Base-by-base conservation (phyloP, 2,113 vertebrate genomes). In the Monarcha castaneiventris region DNA sequence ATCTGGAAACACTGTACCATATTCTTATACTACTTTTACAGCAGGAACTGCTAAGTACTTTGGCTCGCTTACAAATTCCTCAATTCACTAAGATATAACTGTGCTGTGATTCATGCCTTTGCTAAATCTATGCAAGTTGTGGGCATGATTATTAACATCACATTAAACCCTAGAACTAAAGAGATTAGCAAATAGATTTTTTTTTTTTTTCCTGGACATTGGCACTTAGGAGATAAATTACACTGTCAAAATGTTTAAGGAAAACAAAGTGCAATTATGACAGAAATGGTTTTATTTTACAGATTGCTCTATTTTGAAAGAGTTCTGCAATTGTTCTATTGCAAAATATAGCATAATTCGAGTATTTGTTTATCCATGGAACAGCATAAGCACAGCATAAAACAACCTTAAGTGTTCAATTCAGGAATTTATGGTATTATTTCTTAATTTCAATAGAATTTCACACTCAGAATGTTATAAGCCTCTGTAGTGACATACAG, bases 21-120 rank as follows among this genome's bases (percentile, higher is more conserved):
- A 88, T 94, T 88, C 92, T 93, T 88, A 90, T 23, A 83, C 79
- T 95, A 92, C 94, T 95, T 96, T 95, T 95, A 80, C 82, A 94
- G 92, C 94, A 96, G 94, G 82, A 96, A 96, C 92, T 91, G 94
- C 79, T 91, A 95, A 95, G 94, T 84, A 52, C 87, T 97, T 96
- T 96, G 93, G 95, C 95, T 95, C 10, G 0, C 54, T 94, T 94
- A 90, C 96, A 96, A 94, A 96, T 94, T 85, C 81, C 56, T 93
- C 87, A 95, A 80, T 95, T 96, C 87, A 94, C 84, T 41, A 84
- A 95, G 87, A 95, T 85, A 95, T 94, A 96, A 96, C 94, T 96
- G 85, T 56, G 2, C 75, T 63, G 63, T 96, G 94, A 96, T 96
- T 97, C 94, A 96, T 88, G 85, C 64, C 64, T 93, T 77, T 90